phyloP scores from a whole-genome alignment of 2,797 vertebrate genomes.

The Lindbergichthys nudifrons region DNA sequence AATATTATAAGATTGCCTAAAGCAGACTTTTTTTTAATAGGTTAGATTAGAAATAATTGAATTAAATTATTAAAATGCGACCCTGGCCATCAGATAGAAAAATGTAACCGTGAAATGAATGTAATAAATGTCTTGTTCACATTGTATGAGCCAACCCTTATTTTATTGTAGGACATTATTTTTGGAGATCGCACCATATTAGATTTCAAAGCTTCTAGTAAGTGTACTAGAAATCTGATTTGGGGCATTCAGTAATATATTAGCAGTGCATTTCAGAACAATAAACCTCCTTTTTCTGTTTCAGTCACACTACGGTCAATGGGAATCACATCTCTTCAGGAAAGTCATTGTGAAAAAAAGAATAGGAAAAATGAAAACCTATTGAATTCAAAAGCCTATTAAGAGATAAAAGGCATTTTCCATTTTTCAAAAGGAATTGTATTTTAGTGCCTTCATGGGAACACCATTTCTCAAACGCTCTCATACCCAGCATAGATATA shows the following conservation, averaged over 20 bases:
- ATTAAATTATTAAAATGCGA: background rate
- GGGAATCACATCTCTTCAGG: slow-evolving; percentile 39
- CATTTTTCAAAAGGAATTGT: slow-evolving; percentile 58
- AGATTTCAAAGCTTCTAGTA: background rate
- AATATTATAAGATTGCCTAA: background rate
- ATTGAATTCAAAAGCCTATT: slow-evolving; percentile 63
- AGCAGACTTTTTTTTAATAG: background rate
- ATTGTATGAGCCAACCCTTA: background rate
- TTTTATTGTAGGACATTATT: background rate
- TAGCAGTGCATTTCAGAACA: slow-evolving; percentile 17
- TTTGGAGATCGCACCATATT: background rate
- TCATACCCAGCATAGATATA: slow-evolving; percentile 48
- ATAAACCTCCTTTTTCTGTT: slow-evolving; percentile 35
- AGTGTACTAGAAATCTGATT: slow-evolving; percentile 7
- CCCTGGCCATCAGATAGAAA: background rate
- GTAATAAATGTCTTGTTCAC: background rate
- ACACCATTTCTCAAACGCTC: slow-evolving; percentile 53
- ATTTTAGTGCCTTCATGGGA: slow-evolving; percentile 54
- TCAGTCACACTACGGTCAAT: slow-evolving; percentile 31
- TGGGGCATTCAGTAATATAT: slow-evolving; percentile 22
- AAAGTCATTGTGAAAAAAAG: slow-evolving; percentile 36
- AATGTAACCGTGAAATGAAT: background rate
- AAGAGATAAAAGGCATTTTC: slow-evolving; percentile 57
- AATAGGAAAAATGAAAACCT: slow-evolving; percentile 34
- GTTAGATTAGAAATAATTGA: background rate